Base-by-base conservation (phyloP, 2,113 vertebrate species). In the Carettochelys insculpta region DNA sequence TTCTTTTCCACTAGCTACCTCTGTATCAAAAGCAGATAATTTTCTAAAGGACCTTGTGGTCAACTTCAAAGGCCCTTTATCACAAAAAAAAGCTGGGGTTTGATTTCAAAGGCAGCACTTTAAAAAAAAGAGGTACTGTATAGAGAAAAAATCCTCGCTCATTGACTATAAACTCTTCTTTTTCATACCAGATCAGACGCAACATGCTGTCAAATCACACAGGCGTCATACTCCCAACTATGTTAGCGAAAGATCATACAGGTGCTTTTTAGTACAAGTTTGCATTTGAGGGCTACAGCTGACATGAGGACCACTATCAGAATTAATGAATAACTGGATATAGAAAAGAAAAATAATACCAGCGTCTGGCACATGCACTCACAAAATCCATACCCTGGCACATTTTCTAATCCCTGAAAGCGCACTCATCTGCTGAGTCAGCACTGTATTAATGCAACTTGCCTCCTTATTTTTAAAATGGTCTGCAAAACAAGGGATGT, bases 21-120 rank as follows among this genome's bases (percentile, higher is more conserved):
- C 88, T 77, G 51, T 56, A 86, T 92, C 93, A 75, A 91, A 95
- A 89, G 76, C 11, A 86, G 92, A 83, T 78, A 52, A 61, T 71
- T 78, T 20, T 68, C 87, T 61, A 91, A 90, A 84, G 73, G 77
- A n/a, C 52, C 87, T 88, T 3, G 53, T 3, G 47, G 94, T 92
- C 93, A 88, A 52, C 91, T 90, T 91, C 90, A 79, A 58, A 86
- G 82, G 84, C 61, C 85, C 77, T 88, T 88, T 83, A 90, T 76
- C 8, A 4, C 48, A 78, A 77, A 88, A 78, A 77, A 88, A n/a
- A 86, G 85, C 61, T 1, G 12, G 77, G 80, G 80, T 84, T 83
- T 82, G 83, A 90, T 88, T 93, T 92, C 94, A 82, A 77, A 52
- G 73, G 86, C 71, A 80, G 58, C 38, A 65, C 27, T 5, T 47